Evolutionary conservation across 2,797 vertebrate genomes (phyloP).

Genomic region (Chelmon rostratus): DNA sequence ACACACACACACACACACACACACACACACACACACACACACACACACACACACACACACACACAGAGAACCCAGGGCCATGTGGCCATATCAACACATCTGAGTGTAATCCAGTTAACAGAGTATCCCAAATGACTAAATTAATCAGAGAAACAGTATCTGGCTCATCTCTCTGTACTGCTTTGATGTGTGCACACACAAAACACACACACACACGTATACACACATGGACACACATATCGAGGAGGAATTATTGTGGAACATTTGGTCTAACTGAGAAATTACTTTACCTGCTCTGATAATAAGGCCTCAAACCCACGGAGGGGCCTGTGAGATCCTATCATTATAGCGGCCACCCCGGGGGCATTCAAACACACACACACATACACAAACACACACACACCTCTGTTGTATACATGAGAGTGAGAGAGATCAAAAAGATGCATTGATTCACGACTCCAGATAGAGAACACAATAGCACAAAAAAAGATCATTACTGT

Average conservation of each 20-base stretch:
- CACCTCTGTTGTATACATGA: slow-evolving; percentile 53
- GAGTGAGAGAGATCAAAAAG: slow-evolving; percentile 74
- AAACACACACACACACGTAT: slow-evolving; percentile 63
- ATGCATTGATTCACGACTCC: slow-evolving; percentile 72
- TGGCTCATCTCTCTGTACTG: slow-evolving; percentile 79
- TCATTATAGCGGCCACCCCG: slow-evolving; percentile 87
- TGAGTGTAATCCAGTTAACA: slow-evolving; percentile 87
- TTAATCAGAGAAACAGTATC: slow-evolving; percentile 87
- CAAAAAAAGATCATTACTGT: slow-evolving; percentile 44
- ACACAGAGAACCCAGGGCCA: slow-evolving; percentile 77
- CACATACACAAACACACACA: slow-evolving; percentile 46
- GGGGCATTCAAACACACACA: slow-evolving; percentile 57
- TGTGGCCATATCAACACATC: slow-evolving; percentile 84
- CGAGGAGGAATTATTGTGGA: slow-evolving; percentile 82
- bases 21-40: slow-evolving; percentile 49
- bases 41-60: slow-evolving; percentile 55
- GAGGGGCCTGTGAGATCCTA: slow-evolving; percentile 94
- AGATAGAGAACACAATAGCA: slow-evolving; percentile 68
- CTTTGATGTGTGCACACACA: slow-evolving; percentile 92
- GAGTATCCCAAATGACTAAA: slow-evolving; percentile 87
- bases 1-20: slow-evolving; percentile 57
- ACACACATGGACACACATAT: slow-evolving; percentile 53
- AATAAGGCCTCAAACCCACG: slow-evolving; percentile 94
- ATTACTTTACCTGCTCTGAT: slow-evolving; percentile 96
- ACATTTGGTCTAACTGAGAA: slow-evolving; percentile 94